phyloP scores from a whole-genome alignment of 1,140 invertebrate genomes.

The Asobara japonica region DNA sequence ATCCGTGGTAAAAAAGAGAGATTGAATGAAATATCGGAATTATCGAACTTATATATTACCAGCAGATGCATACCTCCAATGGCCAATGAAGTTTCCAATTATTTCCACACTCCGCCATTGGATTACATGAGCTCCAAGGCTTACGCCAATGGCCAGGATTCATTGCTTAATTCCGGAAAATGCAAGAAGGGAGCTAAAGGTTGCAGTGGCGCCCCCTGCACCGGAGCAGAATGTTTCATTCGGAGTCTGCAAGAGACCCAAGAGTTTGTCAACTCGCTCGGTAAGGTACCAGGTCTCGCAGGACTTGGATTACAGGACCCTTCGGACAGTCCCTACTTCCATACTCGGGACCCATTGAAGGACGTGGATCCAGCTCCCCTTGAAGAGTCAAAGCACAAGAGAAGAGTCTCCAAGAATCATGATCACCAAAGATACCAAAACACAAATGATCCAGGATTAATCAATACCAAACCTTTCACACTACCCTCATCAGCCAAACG shows the following conservation, averaged over 20 bases:
- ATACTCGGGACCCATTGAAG: constrained; percentile 27
- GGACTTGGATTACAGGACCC: constrained; percentile 57
- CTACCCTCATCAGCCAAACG: not conserved
- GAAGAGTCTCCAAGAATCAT: not conserved
- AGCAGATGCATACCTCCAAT: no score
- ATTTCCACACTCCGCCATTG: no score
- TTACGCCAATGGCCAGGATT: not conserved
- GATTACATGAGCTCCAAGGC: not conserved
- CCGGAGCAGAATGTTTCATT: constrained; percentile 50
- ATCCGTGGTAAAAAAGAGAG: no score
- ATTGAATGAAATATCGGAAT: no score
- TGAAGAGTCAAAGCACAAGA: not conserved
- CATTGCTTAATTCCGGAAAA: constrained; percentile 14
- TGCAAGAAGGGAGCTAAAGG: not conserved
- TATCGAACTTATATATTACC: no score
- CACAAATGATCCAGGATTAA: not conserved
- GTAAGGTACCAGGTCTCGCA: constrained; percentile 50
- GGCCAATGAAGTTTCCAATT: no score
- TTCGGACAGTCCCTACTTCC: constrained; percentile 56
- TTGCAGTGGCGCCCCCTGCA: constrained; percentile 43
- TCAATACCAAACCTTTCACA: not conserved
- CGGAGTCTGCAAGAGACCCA: constrained; percentile 52
- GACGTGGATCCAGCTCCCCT: not conserved
- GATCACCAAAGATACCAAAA: not conserved
- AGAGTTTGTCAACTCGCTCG: constrained; percentile 56